Base-by-base conservation (phyloP, 2,888 invertebrate species). In the Trachelus tabidus region DNA sequence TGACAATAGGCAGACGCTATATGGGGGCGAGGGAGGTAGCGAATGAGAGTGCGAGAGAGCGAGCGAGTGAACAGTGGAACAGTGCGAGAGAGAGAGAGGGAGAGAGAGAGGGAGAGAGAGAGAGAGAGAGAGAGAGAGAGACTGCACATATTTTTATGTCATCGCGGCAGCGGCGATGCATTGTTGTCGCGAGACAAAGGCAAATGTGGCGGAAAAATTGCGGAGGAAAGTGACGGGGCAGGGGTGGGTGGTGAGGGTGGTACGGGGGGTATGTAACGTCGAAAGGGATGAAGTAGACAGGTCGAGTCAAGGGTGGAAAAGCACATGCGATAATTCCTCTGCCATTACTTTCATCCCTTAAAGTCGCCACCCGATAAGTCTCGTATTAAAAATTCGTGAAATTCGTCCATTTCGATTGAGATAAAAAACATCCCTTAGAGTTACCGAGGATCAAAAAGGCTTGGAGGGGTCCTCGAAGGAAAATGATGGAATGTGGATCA, bases 101-200 rank as follows among this genome's bases (percentile, higher is more conserved):
- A 35, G 35, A 35, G 69, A 79, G 56, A 77, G 79, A 77, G 71
- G 3, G 37, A 37, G 12, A 12, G 37, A 37, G 40, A 40, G 40
- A 1, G 23, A 56, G 56, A 56, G 69, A 79, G 31, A 74, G 82
- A n/a, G n/a, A n/a, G n/a, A n/a, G n/a, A n/a, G 86, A 85, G 83
- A 83, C 81, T 82, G 89, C 87, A 89, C 90, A 90, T 90, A 91
- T 90, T 91, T 91, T 90, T 89, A 90, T 89, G 90, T 90, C 90
- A 90, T 89, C 89, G 87, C 85, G 86, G 87, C 83, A 85, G 84
- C 85, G 85, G 86, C 87, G 88, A 87, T 87, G 89, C 89, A 90
- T 91, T 83, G 93, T 93, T 81, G 92, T 93, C 83, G 93, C 90
- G 83, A 94, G 91, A 85, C 90, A 89, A 85, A 93, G 87, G 88